Conservation (phyloP, 1,140 invertebrate species). For the Pseudomyrmex dendroicus region DNA sequence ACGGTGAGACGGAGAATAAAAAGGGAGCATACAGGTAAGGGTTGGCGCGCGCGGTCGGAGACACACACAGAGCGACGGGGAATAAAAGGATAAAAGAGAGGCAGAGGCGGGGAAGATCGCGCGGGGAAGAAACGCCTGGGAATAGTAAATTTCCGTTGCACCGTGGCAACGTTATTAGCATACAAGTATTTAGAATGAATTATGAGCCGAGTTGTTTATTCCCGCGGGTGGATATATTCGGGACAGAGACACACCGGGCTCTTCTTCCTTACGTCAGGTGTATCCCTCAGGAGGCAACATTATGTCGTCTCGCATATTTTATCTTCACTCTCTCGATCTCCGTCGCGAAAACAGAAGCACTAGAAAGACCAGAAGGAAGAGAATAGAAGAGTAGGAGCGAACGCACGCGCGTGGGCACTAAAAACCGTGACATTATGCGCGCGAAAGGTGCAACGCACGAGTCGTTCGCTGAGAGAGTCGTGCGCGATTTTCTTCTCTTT, state of each 20-base stretch:
- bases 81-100: constrained; percentile 33
- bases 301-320: constrained; percentile 75
- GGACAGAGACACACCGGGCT: constrained; percentile 24
- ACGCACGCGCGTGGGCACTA: constrained; percentile 32
- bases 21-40: constrained; percentile 13
- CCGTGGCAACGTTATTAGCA: constrained; percentile 79
- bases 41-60: neutral
- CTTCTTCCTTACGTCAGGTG: constrained; percentile 66
- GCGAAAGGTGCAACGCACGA: constrained; percentile 23
- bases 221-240: constrained; percentile 73
- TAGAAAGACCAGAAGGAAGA: neutral
- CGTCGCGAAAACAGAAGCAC: constrained; percentile 9
- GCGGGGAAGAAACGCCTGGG: constrained; percentile 64
- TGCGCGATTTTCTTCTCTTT: neutral
- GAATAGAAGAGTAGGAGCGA: neutral
- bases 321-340: constrained; percentile 42
- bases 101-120: neutral
- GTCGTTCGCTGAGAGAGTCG: neutral
- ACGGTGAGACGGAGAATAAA: constrained; percentile 8
- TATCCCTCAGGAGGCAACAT: constrained; percentile 73
- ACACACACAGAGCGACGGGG: neutral
- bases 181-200: constrained; percentile 82
- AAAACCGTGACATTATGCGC: constrained; percentile 30
- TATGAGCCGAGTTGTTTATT: constrained; percentile 75
- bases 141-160: constrained; percentile 80